Evolutionary conservation across 2,888 invertebrate species (phyloP).

Genomic region (Diabrotica balteata): DNA sequence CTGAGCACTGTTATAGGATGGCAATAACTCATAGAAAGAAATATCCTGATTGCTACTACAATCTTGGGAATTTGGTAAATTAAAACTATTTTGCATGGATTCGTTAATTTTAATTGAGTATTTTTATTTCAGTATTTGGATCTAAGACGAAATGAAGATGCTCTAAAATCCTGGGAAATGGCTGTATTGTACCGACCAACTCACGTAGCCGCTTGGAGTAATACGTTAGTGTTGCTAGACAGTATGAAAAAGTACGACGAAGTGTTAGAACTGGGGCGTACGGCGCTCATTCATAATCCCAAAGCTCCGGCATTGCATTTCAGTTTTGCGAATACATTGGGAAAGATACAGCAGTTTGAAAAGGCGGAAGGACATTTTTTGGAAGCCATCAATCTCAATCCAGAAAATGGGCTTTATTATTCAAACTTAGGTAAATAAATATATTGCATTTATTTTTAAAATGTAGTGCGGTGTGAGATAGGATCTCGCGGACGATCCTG

Average conservation of each 20-base stretch:
- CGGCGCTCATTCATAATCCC: constrained; percentile 75
- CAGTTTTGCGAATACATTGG: constrained; percentile 86
- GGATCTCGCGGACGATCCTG: too few relatives aligned
- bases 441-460: neutral
- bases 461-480: too few relatives aligned
- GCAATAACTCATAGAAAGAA: constrained; percentile 78
- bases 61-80: constrained; percentile 89
- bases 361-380: constrained; percentile 85
- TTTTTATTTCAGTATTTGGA: constrained; percentile 75
- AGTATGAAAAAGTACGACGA: constrained; percentile 66
- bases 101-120: neutral
- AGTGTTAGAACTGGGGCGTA: constrained; percentile 74
- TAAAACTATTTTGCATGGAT: neutral
- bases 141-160: constrained; percentile 73
- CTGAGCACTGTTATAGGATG: constrained; percentile 79
- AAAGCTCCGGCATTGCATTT: constrained; percentile 82
- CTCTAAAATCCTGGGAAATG: constrained; percentile 82
- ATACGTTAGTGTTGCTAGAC: constrained; percentile 85
- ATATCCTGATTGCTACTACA: constrained; percentile 94
- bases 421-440: constrained; percentile 80
- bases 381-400: constrained; percentile 71
- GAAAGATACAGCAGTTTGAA: constrained; percentile 73
- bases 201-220: constrained; percentile 91
- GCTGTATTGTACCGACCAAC: constrained; percentile 79
- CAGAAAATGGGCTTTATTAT: constrained; percentile 80